Evolutionary conservation across 2,113 vertebrate genomes (phyloP), one percentile per base, ranked within the genome.

Genomic region (Cryptotis parvus): DNA sequence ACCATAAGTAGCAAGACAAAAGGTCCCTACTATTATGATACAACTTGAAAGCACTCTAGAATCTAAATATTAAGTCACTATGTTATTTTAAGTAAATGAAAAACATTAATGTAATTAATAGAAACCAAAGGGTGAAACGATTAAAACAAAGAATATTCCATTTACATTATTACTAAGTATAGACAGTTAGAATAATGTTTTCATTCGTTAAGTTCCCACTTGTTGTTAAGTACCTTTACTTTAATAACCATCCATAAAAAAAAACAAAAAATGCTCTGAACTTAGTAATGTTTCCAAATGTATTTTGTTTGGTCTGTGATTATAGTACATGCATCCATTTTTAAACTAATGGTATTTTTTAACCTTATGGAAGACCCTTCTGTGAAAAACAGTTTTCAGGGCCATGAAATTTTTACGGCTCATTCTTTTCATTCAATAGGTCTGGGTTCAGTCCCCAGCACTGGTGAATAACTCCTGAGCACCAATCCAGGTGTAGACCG

Each of bases 241-340:
- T 31, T 77, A 91, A 4, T 52, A 72, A 58, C 20, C 55, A 89
- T 52, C 18, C 80, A 91, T 90, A 18, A 93, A 94, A 95, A 63
- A 80, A 92, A 88, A n/a, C 49, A 83, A 61, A n/a, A n/a, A n/a
- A 22, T 92, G 7, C 24, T 58, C 6, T 87, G 9, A 43, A 1
- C 80, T 94, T 87, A 89, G 45, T 90, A 86, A 92, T 79, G 77
- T 86, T 95, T 93, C 22, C 90, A 89, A 35, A 49, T 84, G 93
- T 84, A 0, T 18, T 87, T 87, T 74, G 35, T 73, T 90, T 22
- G 41, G 27, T 31, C 29, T 94, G 91, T 20, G 94, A 79, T 77
- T 92, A 75, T 63, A 80, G 1, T 1, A 24, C 31, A 81, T 55
- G 55, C 35, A 22, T 87, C 73, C 11, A 79, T 66, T 90, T 84